A percentile compares a stretch with the other conserved stretches of the same genome.
phyloP scores from a whole-genome alignment of 2,113 vertebrate species.

The Sinocyclocheilus grahami region DNA sequence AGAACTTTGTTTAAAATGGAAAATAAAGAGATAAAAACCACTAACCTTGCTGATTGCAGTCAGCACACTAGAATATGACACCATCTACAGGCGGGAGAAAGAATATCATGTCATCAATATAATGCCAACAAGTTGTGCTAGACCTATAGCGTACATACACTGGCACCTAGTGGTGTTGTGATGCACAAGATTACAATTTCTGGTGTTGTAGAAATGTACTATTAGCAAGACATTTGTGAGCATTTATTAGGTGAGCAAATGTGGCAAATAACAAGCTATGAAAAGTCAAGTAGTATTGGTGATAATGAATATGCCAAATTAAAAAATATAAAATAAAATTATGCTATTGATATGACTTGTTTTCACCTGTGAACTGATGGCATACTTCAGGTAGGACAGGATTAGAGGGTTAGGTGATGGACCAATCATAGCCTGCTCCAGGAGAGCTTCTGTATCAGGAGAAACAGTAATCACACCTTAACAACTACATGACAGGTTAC shows the following conservation, averaged over 20 bases:
- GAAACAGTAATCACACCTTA: constrained; percentile 13
- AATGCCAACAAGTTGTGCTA: background rate
- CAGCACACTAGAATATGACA: constrained; percentile 95
- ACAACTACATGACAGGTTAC: background rate
- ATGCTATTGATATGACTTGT: background rate
- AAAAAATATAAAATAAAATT: background rate
- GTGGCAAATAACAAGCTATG: background rate
- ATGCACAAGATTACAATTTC: background rate
- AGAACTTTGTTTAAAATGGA: background rate
- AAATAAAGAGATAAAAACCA: background rate
- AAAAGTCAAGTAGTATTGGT: background rate
- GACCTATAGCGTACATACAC: background rate
- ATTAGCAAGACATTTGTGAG: background rate
- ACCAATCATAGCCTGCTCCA: constrained; percentile 98
- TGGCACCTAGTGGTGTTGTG: background rate
- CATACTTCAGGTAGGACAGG: constrained; percentile 95
- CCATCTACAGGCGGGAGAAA: constrained; percentile 82
- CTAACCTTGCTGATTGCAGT: constrained; percentile 93
- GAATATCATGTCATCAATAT: background rate
- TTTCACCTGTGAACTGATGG: constrained; percentile 94
- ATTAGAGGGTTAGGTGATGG: constrained; percentile 96
- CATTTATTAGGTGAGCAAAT: background rate
- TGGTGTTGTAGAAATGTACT: background rate
- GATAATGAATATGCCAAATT: background rate
- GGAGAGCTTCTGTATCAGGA: constrained; percentile 84